phyloP scores from a whole-genome alignment of 2,113 vertebrate species.

The Dipodomys spectabilis region DNA sequence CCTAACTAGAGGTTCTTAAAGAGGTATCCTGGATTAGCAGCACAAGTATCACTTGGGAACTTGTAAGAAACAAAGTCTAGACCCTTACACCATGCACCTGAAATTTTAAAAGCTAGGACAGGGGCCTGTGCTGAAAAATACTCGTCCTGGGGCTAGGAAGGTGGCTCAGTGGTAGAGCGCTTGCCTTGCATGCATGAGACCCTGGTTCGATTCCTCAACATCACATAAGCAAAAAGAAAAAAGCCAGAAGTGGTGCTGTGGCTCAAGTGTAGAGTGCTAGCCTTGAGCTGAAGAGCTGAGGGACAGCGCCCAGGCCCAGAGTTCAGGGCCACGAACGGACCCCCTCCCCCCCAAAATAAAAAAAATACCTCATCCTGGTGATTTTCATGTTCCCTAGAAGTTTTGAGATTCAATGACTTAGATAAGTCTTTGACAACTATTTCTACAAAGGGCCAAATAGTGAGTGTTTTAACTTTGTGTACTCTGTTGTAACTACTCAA shows the following conservation, averaged over 20 bases:
- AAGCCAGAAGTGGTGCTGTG: no score
- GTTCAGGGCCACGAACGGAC: no score
- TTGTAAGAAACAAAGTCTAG: not conserved
- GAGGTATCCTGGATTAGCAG: not conserved
- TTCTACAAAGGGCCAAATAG: not conserved
- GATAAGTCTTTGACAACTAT: not conserved
- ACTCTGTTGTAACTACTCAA: not conserved
- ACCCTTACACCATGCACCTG: not conserved
- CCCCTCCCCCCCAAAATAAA: no score
- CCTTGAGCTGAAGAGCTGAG: no score
- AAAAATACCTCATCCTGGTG: not conserved
- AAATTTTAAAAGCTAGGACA: not conserved
- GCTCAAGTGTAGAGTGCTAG: no score
- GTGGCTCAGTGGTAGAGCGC: no score
- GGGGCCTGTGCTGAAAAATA: not conserved
- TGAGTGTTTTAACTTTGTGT: not conserved
- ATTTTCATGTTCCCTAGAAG: not conserved
- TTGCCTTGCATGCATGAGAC: no score
- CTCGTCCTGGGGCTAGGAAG: no score
- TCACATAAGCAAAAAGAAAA: no score
- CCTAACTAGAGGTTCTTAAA: constrained; percentile 10
- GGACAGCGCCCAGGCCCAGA: no score
- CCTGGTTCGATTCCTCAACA: no score
- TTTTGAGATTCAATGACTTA: constrained; percentile 23
- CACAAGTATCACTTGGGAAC: not conserved